A percentile compares a stretch with the other conserved stretches of the same genome.
These are phyloP conservation scores for Delichon dasypus DNA, from an alignment of 2,797 vertebrate genomes.

Conservation along the genomic window DNA sequence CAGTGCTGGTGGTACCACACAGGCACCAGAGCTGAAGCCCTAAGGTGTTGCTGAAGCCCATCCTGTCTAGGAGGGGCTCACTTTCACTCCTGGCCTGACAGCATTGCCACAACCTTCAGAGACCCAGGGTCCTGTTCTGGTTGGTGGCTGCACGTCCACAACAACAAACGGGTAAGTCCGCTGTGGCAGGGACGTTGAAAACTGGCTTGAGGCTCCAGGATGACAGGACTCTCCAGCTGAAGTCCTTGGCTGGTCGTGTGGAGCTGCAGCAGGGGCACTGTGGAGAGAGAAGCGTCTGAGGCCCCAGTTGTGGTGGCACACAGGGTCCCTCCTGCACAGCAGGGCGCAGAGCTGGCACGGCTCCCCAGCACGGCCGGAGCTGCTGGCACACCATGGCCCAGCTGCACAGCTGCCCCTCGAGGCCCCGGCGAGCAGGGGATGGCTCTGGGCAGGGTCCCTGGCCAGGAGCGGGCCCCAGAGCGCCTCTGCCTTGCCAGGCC, in stretches of 20 bases:
- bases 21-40: not conserved
- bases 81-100: accelerated
- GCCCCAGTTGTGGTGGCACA: not conserved
- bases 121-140: accelerated
- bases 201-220: accelerated
- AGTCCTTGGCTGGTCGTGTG: not conserved
- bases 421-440: too few relatives aligned
- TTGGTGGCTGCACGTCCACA: accelerated
- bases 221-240: accelerated
- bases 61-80: accelerated
- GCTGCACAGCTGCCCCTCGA: too few relatives aligned
- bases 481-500: too few relatives aligned
- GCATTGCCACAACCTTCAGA: accelerated
- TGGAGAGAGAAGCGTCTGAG: not conserved
- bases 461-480: too few relatives aligned
- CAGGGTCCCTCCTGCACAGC: too few relatives aligned
- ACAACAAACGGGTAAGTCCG: accelerated
- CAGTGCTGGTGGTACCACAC: not conserved
- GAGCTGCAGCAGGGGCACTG: not conserved
- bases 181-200: accelerated
- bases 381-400: too few relatives aligned
- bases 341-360: not conserved
- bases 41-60: not conserved
- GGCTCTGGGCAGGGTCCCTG: too few relatives aligned
- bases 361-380: not conserved